phyloP scores from a whole-genome alignment of 1,140 invertebrate genomes.

The Propsilocerus akamusi region DNA sequence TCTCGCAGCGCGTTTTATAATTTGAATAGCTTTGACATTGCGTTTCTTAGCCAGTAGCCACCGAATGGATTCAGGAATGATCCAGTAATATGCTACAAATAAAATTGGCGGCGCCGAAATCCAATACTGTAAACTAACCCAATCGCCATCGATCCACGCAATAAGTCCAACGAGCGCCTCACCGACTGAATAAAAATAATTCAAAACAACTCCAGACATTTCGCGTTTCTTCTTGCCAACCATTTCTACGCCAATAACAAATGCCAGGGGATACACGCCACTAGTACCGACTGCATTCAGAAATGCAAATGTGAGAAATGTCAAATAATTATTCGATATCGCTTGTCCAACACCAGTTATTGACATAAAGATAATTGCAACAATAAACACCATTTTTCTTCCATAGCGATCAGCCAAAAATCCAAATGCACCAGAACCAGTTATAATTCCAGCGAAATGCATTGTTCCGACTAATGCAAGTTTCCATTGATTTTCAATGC shows the following conservation, averaged over 20 bases:
- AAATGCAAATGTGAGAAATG: constrained; percentile 33
- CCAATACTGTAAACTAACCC: constrained; percentile 34
- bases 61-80: constrained; percentile 41
- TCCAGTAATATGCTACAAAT: constrained; percentile 35
- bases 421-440: constrained; percentile 34
- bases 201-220: constrained; percentile 38
- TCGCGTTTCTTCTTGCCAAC: constrained; percentile 40
- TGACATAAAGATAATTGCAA: constrained; percentile 32
- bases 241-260: constrained; percentile 45
- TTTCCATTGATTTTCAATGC: constrained; percentile 38
- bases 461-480: constrained; percentile 37
- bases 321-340: constrained; percentile 30
- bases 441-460: constrained; percentile 37
- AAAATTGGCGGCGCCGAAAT: constrained; percentile 33
- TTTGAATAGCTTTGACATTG: constrained; percentile 27
- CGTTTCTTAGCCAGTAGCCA: constrained; percentile 36
- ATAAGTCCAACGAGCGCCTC: constrained; percentile 35
- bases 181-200: constrained; percentile 45
- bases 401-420: constrained; percentile 39
- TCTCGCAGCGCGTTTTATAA: constrained; percentile 32
- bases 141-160: constrained; percentile 36
- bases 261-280: constrained; percentile 38
- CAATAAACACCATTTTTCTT: constrained; percentile 34
- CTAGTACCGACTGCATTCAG: constrained; percentile 36
- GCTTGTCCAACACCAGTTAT: constrained; percentile 31